Conservation (phyloP, 2,113 vertebrate species). For the Scophthalmus maximus region DNA sequence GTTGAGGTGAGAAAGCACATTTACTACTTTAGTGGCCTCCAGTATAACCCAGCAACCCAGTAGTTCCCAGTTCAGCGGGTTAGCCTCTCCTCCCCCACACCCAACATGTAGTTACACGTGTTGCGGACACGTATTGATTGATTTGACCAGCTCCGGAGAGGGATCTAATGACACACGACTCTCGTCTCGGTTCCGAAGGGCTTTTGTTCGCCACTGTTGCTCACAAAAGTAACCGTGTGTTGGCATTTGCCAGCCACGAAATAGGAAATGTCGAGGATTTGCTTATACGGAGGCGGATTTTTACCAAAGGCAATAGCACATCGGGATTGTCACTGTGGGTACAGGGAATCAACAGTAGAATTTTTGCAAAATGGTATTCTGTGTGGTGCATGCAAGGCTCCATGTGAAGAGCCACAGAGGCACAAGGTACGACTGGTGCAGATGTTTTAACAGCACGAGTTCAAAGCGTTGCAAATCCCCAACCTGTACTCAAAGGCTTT, state of each 20-base stretch:
- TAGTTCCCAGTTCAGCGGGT: conserved; percentile 49
- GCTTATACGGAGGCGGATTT: conserved; percentile 40
- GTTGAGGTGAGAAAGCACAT: conserved; percentile 46
- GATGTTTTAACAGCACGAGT: conserved; percentile 18
- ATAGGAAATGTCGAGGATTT: conserved; percentile 37
- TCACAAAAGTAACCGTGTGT: conserved; percentile 20
- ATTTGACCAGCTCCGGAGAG: conserved; percentile 53
- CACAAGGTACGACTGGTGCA: conserved; percentile 6
- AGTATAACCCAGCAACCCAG: conserved; percentile 23
- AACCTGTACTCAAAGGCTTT: conserved; percentile 40
- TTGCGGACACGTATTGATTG: conserved; percentile 66
- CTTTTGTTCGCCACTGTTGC: conserved; percentile 47
- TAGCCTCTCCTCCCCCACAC: conserved; percentile 44
- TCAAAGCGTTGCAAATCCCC: conserved; percentile 47
- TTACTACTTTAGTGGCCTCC: conserved; percentile 32
- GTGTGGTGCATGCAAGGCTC: background rate
- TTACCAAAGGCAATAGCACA: conserved; percentile 25
- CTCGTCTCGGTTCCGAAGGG: conserved; percentile 42
- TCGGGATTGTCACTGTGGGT: background rate
- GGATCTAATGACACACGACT: conserved; percentile 68
- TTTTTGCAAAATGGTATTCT: conserved; percentile 21
- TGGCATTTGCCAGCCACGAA: conserved; percentile 42
- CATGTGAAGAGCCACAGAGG: conserved; percentile 6
- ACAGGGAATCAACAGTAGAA: conserved; percentile 11
- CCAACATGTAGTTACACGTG: conserved; percentile 61